Conservation (phyloP, 2,113 vertebrate species). For the Notothenia coriiceps region DNA sequence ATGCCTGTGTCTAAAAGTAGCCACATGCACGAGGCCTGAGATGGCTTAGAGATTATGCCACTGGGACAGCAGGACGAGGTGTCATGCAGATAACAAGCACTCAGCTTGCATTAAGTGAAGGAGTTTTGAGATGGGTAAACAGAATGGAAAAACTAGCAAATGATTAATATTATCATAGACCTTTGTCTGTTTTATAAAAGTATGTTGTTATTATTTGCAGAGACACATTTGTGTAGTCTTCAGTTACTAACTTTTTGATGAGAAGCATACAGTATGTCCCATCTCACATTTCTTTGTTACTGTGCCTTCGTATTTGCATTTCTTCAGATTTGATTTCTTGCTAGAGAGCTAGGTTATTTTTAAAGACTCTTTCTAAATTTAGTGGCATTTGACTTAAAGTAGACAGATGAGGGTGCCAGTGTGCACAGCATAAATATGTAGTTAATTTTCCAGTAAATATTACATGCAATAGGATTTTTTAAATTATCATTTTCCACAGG, state of each 20-base stretch:
- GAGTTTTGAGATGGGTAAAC: constrained; percentile 1
- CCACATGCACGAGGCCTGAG: constrained; percentile 20
- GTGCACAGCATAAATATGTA: not conserved
- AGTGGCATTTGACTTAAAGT: not conserved
- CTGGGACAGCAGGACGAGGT: not conserved
- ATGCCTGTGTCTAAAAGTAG: constrained; percentile 58
- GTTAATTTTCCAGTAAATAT: not conserved
- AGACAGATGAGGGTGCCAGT: not conserved
- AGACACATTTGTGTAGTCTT: not conserved
- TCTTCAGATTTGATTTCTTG: not conserved
- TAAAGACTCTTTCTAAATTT: not conserved
- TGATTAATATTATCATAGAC: not conserved
- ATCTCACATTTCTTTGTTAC: not conserved
- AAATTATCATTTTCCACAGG: not conserved
- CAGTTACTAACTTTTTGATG: not conserved
- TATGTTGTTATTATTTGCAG: not conserved
- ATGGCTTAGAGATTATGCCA: constrained; percentile 43
- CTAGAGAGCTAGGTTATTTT: not conserved
- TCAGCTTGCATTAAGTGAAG: constrained; percentile 25
- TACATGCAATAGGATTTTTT: not conserved
- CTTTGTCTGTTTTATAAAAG: not conserved
- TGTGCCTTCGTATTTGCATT: not conserved
- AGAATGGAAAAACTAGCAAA: not conserved
- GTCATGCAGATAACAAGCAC: not conserved
- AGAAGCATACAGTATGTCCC: not conserved